Conservation (phyloP, 1,140 invertebrate species). For the Phymorhynchus buccinoides region DNA sequence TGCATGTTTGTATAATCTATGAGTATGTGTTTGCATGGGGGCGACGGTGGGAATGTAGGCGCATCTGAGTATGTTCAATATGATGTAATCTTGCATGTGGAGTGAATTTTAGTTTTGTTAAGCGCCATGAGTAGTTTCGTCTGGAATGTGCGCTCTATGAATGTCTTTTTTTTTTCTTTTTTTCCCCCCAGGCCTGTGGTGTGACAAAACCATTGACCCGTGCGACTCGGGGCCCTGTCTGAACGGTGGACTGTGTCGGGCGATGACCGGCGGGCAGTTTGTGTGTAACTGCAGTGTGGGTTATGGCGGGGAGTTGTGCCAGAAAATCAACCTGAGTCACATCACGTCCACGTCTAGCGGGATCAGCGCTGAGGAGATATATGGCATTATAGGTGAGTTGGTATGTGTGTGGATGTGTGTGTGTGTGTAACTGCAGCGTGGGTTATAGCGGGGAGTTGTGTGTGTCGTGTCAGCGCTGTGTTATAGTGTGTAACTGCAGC, state of each 20-base stretch:
- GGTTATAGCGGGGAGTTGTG: too few relatives aligned
- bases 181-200: constrained; percentile 57
- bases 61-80: too few relatives aligned
- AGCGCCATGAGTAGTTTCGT: too few relatives aligned
- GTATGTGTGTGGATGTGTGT: neutral
- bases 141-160: too few relatives aligned
- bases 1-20: too few relatives aligned
- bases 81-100: too few relatives aligned
- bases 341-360: constrained; percentile 77
- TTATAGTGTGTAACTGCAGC: too few relatives aligned
- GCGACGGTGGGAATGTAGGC: too few relatives aligned
- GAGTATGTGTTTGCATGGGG: too few relatives aligned
- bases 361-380: constrained; percentile 61
- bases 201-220: constrained; percentile 60
- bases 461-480: too few relatives aligned
- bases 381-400: constrained; percentile 62
- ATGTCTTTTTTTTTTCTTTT: neutral
- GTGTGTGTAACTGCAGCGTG: too few relatives aligned
- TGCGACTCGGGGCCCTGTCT: constrained; percentile 63
- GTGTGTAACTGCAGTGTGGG: constrained; percentile 68
- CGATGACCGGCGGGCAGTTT: constrained; percentile 66
- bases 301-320: constrained; percentile 60
- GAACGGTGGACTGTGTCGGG: constrained; percentile 78
- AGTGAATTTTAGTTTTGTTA: too few relatives aligned
- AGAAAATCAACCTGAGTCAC: constrained; percentile 71